Evolutionary conservation across 2,888 invertebrate genomes (phyloP), one percentile per base, ranked within the genome.

Genomic region (Gandaritis pyraliata): DNA sequence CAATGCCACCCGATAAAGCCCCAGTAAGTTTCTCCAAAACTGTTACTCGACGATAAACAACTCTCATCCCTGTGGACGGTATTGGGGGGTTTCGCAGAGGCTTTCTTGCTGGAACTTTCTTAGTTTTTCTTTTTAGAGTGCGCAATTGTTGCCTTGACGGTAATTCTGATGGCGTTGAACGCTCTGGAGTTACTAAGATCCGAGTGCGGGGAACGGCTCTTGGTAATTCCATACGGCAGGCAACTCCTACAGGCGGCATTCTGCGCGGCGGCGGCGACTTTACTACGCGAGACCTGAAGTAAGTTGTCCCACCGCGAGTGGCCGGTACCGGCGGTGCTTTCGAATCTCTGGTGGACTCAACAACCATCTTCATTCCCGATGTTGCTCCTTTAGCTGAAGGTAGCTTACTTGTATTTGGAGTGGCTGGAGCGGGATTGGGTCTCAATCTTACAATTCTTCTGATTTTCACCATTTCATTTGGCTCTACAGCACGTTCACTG

Each of bases 181-280:
- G 55, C 7, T 56, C 55, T 16, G 55, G 55, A 29, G 49, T 49
- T 18, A 56, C 43, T 29, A 56, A 48, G 12, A 49, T 16, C 15
- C 56, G 48, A n/a, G 41, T 41, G 33, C 56, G 56, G 0, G 41
- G 41, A n/a, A 33, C 33, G 4, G 8, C 15, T 5, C 13, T 30
- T 18, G 41, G 12, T 12, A 36, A 13, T 0, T 7, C 12, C 5
- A 4, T 1, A 11, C 12, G 43, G 15, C 30, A 6, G 33, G 10
- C 10, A 43, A n/a, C 10, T 2, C 7, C 45, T 12, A 5, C 6
- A 5, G 11, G 1, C 1, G 23, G 33, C 13, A 18, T 8, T 46
- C 33, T 4, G 6, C 30, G 16, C 13, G 8, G 11, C 11, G 41
- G 15, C 3, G 29, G 7, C n/a, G n/a, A n/a, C n/a, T n/a, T n/a